Evolutionary conservation across 2,888 invertebrate genomes (phyloP).

Genomic region (Gibbula magus): DNA sequence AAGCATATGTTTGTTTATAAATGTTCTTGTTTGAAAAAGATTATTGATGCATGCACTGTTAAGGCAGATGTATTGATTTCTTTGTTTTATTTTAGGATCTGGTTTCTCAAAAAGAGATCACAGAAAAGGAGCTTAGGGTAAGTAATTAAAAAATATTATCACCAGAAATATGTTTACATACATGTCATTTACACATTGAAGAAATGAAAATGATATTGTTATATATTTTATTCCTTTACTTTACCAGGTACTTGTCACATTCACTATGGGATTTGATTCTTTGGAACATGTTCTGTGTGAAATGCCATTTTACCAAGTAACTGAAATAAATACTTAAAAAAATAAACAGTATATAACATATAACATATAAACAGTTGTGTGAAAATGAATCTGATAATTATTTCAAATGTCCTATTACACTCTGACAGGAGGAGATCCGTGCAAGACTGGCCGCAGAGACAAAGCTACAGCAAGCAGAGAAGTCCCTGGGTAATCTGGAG

Average conservation of each 20-base stretch:
- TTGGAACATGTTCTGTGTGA: too few species aligned
- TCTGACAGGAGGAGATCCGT: conserved; percentile 74
- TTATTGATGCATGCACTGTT: neutral
- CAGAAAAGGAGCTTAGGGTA: conserved; percentile 75
- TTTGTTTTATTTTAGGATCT: conserved; percentile 69
- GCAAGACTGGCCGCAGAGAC: conserved; percentile 75
- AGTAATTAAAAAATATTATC: neutral
- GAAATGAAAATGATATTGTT: neutral
- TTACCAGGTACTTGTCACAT: too few species aligned
- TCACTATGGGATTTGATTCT: too few species aligned
- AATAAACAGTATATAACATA: neutral
- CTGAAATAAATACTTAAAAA: too few species aligned
- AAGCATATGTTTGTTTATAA: too few species aligned
- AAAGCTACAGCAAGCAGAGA: conserved; percentile 70
- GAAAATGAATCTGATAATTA: neutral
- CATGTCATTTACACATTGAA: neutral
- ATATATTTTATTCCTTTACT: too few species aligned
- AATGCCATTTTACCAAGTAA: too few species aligned
- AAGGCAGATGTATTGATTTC: neutral
- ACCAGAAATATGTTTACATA: neutral
- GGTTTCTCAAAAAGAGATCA: conserved; percentile 75
- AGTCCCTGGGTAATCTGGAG: conserved; percentile 74
- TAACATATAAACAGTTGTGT: neutral
- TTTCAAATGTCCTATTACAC: too few species aligned
- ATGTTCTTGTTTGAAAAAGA: neutral